Evolutionary conservation across 1,140 invertebrate genomes (phyloP).

Genomic region (Neotoxoptera formosana): DNA sequence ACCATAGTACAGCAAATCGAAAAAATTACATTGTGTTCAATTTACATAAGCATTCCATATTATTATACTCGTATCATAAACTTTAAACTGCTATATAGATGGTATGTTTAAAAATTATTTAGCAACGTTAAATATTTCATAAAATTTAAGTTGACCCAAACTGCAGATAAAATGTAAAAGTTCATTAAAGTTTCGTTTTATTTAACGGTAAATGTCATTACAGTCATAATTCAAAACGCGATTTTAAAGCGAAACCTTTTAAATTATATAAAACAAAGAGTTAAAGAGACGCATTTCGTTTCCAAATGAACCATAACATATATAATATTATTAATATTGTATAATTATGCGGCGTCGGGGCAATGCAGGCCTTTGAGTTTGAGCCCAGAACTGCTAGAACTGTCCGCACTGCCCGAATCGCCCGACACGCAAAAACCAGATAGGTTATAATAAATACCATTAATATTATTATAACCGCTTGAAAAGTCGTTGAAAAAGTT

Average conservation of each 20-base stretch:
- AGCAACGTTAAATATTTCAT: not conserved
- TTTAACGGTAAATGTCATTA: conserved; percentile 24
- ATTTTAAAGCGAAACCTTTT: conserved; percentile 1
- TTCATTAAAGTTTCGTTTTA: not conserved
- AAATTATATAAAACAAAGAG: not conserved
- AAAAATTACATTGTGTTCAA: not conserved
- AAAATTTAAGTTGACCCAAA: conserved; percentile 5
- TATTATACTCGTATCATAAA: not conserved
- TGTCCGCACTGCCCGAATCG: too few relatives aligned
- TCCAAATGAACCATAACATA: not conserved
- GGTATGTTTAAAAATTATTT: not conserved
- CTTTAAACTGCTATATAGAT: not conserved
- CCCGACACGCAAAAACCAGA: not conserved
- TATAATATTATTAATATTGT: not conserved
- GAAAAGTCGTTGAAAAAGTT: not conserved
- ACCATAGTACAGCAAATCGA: not conserved
- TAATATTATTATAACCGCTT: not conserved
- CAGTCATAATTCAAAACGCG: not conserved
- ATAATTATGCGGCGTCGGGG: not conserved
- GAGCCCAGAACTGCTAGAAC: not conserved
- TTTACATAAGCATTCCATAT: not conserved
- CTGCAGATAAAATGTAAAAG: not conserved
- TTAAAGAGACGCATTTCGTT: not conserved
- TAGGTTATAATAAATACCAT: too few relatives aligned
- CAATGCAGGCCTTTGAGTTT: not conserved